Evolutionary conservation across 2,113 vertebrate genomes (phyloP).

Genomic region (Greenwoodochromis staneri): DNA sequence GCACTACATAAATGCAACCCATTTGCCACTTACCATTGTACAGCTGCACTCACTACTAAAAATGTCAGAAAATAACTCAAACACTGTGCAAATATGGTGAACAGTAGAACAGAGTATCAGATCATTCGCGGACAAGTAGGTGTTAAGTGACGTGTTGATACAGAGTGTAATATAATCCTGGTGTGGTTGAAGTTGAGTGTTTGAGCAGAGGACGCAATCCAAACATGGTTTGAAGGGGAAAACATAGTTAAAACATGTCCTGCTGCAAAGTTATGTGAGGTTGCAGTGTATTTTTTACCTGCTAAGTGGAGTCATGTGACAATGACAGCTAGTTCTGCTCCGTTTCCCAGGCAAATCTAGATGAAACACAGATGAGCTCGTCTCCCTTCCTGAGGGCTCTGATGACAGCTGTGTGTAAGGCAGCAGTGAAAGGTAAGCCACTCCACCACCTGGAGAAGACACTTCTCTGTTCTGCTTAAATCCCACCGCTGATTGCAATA

Average conservation of each 20-base stretch:
- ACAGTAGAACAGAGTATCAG: background rate
- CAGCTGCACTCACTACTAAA: background rate
- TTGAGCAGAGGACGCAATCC: background rate
- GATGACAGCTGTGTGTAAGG: constrained; percentile 98
- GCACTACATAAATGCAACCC: background rate
- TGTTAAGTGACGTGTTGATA: background rate
- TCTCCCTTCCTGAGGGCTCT: constrained; percentile 95
- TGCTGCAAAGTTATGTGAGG: background rate
- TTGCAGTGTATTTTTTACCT: background rate
- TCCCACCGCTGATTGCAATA: background rate
- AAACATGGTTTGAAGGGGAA: background rate
- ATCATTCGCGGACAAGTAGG: background rate
- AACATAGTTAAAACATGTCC: background rate
- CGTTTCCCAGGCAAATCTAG: constrained; percentile 84
- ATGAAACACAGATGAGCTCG: constrained; percentile 94
- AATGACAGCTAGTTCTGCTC: background rate
- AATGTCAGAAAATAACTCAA: background rate
- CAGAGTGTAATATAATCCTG: background rate
- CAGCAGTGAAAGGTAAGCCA: constrained; percentile 89
- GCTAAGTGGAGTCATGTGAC: background rate
- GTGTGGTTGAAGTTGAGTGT: background rate
- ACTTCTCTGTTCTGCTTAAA: background rate
- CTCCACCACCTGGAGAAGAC: background rate
- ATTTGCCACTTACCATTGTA: background rate
- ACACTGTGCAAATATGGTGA: background rate